These are phyloP conservation scores for Watsonalla cultraria DNA, from an alignment of 2,888 invertebrate species.

Conservation along the genomic window DNA sequence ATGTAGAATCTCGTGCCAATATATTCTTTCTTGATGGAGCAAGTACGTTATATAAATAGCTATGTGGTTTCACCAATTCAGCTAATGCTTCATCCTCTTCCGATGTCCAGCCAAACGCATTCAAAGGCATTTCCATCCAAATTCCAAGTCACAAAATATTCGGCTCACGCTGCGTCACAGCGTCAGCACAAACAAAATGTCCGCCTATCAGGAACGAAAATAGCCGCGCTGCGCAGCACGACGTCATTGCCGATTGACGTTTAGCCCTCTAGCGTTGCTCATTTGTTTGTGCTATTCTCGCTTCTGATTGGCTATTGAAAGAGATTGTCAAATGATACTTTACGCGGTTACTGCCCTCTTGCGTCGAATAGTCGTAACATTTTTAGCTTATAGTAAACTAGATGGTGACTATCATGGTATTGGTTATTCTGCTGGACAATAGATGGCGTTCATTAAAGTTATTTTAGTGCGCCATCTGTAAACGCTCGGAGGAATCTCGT, in stretches of 20 bases:
- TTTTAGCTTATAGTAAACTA: background rate
- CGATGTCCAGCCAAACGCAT: slow-evolving; percentile 61
- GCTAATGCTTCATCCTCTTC: slow-evolving; percentile 63
- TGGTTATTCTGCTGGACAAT: slow-evolving; percentile 6
- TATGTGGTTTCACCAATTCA: slow-evolving; percentile 61
- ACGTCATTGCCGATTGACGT: slow-evolving; percentile 47
- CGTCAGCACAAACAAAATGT: slow-evolving; percentile 60
- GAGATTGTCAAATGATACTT: background rate
- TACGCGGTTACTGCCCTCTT: background rate
- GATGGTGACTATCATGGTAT: background rate
- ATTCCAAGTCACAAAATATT: slow-evolving; percentile 17
- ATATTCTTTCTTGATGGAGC: slow-evolving; percentile 67
- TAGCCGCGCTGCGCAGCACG: slow-evolving; percentile 64
- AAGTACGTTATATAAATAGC: slow-evolving; percentile 54
- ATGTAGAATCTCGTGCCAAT: slow-evolving; percentile 59
- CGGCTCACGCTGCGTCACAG: slow-evolving; percentile 34
- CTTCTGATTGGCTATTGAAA: slow-evolving; percentile 41
- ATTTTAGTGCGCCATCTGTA: too few species aligned
- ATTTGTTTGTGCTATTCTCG: slow-evolving; percentile 26
- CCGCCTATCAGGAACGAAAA: slow-evolving; percentile 65
- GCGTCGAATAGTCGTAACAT: background rate
- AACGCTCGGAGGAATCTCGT: too few species aligned
- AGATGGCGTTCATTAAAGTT: slow-evolving; percentile 16
- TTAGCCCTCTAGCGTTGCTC: slow-evolving; percentile 13
- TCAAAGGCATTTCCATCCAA: slow-evolving; percentile 57